Base-by-base conservation (phyloP, 2,113 vertebrate species). In the Lipophrys pholis region DNA sequence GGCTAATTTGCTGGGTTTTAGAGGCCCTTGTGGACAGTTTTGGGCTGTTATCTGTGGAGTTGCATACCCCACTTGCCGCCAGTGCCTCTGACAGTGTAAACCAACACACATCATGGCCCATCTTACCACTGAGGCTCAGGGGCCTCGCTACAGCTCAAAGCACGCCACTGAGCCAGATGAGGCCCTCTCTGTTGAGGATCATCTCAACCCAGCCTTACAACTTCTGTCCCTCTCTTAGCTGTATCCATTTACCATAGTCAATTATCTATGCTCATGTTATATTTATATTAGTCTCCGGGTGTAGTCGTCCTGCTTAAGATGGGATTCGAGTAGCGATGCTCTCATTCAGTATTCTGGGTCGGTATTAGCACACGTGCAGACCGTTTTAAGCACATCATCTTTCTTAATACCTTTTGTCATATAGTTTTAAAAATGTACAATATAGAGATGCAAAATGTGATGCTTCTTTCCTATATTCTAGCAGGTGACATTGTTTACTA, bases 1-100 rank as follows among this genome's bases (percentile, higher is more conserved):
- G 81, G 78, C 89, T 94, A 90, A 93, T 93, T 93, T 93, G 86
- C 81, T 79, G 81, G 85, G 84, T 87, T 89, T 93, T 88, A 89
- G 76, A 85, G 83, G 85, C 81, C 90, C 84, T 70, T 56, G 84
- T 84, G 91, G 90, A 93, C 91, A 89, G 68, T 92, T 92, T 87
- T 74, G 84, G 82, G 75, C 78, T 72, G 87, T 91, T 92, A 93
- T 93, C 92, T 88, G 81, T 64, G 67, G 80, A 75, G 76, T 68
- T 80, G 82, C 90, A 93, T 87, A 73, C 87, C 60, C 81, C 21
- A 30, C 78, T 86, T 73, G 78, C 83, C 76, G 76, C 82, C 83
- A 91, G 82, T 64, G 77, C 57, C 62, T 85, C 70, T 82, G 81
- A 87, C 83, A 64, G 76, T 71, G 67, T 84, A 84, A 87, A 87